A percentile compares a stretch with the other conserved stretches of the same genome.
Conservation (phyloP, 2,797 vertebrate species). For the Capromys pilorides region DNA sequence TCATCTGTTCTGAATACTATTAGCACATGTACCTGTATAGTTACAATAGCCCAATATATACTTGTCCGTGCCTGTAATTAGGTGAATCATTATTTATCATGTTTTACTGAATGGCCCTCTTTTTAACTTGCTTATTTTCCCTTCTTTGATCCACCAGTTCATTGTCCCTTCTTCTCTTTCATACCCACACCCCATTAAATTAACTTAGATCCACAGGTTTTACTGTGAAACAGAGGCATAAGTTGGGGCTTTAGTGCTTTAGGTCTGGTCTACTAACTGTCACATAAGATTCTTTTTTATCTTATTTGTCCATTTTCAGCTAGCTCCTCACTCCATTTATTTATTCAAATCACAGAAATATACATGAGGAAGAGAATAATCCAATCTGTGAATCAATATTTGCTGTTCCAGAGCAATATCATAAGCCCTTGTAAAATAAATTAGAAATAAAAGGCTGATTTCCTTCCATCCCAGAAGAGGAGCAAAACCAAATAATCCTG, state of each 20-base stretch:
- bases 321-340: not conserved
- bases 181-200: not conserved
- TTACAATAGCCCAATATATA: not conserved
- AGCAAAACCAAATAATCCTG: not conserved
- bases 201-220: not conserved
- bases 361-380: not conserved
- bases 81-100: not conserved
- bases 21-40: not conserved
- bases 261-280: not conserved
- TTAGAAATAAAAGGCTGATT: slow-evolving; percentile 1
- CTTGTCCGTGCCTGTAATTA: not conserved
- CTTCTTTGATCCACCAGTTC: not conserved
- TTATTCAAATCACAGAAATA: not conserved
- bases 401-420: not conserved
- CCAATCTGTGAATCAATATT: not conserved
- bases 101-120: not conserved
- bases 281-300: not conserved
- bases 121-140: not conserved
- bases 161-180: not conserved
- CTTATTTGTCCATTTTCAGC: not conserved
- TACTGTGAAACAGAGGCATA: not conserved
- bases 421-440: not conserved
- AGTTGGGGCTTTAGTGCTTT: not conserved
- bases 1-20: not conserved
- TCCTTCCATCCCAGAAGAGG: not conserved